Percentiles rank a stretch among this genome's conserved stretches.
These are phyloP conservation scores for Buathra laborator DNA, from an alignment of 2,888 invertebrate genomes.

Conservation along the genomic window DNA sequence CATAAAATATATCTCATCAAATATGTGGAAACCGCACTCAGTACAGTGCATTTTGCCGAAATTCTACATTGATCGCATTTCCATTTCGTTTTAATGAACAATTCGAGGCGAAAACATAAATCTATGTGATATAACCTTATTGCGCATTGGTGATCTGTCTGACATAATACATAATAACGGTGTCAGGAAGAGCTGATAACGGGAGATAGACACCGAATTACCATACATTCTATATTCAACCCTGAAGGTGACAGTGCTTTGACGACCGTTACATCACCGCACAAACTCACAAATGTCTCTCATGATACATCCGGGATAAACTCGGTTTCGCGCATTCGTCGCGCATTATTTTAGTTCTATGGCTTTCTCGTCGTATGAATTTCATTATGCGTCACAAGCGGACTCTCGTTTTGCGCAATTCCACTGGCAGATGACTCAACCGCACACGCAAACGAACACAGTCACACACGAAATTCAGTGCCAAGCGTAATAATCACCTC, in stretches of 20 bases:
- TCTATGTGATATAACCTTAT: neutral
- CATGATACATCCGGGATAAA: neutral
- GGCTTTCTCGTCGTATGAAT: constrained; percentile 50
- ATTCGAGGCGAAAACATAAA: neutral
- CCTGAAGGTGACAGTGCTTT: neutral
- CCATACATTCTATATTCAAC: constrained; percentile 3
- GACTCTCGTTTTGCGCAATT: neutral
- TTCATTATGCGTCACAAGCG: constrained; percentile 46
- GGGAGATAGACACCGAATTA: constrained; percentile 20
- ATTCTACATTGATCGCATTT: too few relatives aligned
- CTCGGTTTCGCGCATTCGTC: neutral
- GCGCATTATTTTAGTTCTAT: neutral
- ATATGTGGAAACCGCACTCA: too few relatives aligned
- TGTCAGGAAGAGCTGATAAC: neutral
- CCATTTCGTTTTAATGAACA: neutral
- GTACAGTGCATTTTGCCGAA: too few relatives aligned
- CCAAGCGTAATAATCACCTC: constrained; percentile 35
- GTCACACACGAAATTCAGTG: constrained; percentile 36
- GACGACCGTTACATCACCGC: neutral
- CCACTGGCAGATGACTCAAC: constrained; percentile 3
- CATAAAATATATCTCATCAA: too few relatives aligned
- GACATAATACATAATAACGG: neutral
- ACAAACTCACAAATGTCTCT: constrained; percentile 11
- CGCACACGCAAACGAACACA: constrained; percentile 12
- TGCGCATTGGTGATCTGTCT: neutral